Evolutionary conservation across 2,797 vertebrate species (phyloP).

Genomic region (Todus mexicanus): DNA sequence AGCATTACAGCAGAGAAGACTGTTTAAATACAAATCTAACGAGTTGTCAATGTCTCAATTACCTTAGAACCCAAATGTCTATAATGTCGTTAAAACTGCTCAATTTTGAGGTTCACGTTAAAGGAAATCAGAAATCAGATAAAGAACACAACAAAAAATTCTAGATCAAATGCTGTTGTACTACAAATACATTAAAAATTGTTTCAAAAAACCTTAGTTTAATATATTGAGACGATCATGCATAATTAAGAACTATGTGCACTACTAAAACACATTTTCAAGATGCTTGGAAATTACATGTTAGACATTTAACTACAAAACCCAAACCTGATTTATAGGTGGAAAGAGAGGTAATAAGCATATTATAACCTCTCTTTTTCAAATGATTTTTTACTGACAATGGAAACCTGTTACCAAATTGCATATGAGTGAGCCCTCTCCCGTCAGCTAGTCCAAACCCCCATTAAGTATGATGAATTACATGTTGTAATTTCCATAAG

Average conservation of each 20-base stretch:
- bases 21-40: background rate
- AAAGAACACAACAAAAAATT: background rate
- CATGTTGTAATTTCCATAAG: conserved; percentile 3
- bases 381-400: conserved; percentile 9
- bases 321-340: background rate
- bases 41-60: background rate
- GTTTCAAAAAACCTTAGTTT: background rate
- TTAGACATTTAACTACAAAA: background rate
- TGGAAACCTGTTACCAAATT: background rate
- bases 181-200: background rate
- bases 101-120: background rate
- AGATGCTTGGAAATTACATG: background rate
- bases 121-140: background rate
- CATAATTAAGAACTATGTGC: background rate
- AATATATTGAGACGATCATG: background rate
- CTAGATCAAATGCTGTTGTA: background rate
- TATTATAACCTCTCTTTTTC: background rate
- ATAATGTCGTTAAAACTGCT: background rate
- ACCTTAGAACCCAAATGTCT: background rate
- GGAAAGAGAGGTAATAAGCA: background rate
- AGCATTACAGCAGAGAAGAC: background rate
- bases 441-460: background rate
- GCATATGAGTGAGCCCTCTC: background rate
- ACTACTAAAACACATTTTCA: background rate
- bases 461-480: background rate